Evolutionary conservation across 1,140 invertebrate species (phyloP), one percentile per base, ranked within the genome.

Genomic region (Camponotus vicinus): DNA sequence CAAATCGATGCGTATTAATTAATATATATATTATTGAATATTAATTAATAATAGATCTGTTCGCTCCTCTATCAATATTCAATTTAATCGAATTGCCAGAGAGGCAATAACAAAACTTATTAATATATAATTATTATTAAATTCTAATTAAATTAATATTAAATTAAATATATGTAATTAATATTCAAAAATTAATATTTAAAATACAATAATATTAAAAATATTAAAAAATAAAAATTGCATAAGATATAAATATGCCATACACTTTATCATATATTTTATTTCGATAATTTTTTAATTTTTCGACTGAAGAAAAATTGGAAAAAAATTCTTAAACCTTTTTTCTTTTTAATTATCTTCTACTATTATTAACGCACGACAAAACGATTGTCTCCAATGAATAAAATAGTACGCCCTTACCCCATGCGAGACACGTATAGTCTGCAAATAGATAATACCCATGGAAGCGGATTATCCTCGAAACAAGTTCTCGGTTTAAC

Each of bases 401-500:
- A 11, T 57, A 21, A 21, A 70, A 57, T 45, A 45, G n/a, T 52
- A 27, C 15, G 78, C 70, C 78, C 21, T 75, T 75, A 45, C 34
- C 63, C 77, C 40, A 27, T 32, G 87, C 42, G 57, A 76, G 70
- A 49, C 66, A 45, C 67, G 69, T 57, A 27, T 27, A 69, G 82
- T 89, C 69, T 52, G 73, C 77, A 85, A 82, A 63, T 83, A 85
- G 67, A 78, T 73, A 27, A 86, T 13, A 27, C 91, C 88, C 87
- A 92, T 90, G 90, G 90, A 90, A 88, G 90, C 88, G 88, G 91
- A 93, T 93, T 93, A 93, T 89, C 89, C 90, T 91, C 91, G 89
- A 90, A 93, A 92, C 91, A 83, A 89, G 92, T 93, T 92, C 87
- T 71, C 86, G 73, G 84, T 89, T 94, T 89, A 88, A 93, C 93